These are phyloP conservation scores for Dallia pectoralis DNA, from an alignment of 2,797 vertebrate species.

Conservation along the genomic window DNA sequence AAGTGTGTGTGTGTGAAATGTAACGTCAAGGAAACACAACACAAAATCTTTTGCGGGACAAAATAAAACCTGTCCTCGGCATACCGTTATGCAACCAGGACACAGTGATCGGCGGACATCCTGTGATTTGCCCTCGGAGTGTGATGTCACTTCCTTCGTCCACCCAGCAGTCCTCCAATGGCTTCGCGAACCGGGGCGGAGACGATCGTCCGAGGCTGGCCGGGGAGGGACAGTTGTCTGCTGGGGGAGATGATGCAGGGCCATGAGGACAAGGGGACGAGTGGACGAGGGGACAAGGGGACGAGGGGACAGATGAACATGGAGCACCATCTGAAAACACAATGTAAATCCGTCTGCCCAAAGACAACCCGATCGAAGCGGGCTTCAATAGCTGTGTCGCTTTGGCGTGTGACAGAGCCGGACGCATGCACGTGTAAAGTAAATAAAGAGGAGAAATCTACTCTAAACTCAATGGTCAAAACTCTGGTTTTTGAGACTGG, in stretches of 20 bases:
- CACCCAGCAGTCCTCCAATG: conserved; percentile 64
- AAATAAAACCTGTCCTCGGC: conserved; percentile 16
- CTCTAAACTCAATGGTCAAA: not conserved
- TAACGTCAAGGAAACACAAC: not conserved
- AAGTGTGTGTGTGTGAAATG: not conserved
- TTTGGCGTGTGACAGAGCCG: no score
- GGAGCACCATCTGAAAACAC: not conserved
- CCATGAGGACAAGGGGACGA: not conserved
- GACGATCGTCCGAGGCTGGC: conserved; percentile 28
- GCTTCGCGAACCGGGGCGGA: conserved; percentile 61
- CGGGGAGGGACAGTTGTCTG: not conserved
- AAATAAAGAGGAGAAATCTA: no score
- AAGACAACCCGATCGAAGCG: no score
- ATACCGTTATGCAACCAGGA: conserved; percentile 79
- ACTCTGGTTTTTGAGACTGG: not conserved
- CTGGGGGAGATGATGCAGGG: conserved; percentile 28
- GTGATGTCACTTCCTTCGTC: conserved; percentile 69
- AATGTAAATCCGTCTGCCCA: no score
- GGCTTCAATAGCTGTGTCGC: no score
- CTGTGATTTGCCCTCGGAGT: conserved; percentile 59
- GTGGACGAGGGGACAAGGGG: not conserved
- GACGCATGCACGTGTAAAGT: no score
- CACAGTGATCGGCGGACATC: conserved; percentile 66
- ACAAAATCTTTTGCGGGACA: not conserved
- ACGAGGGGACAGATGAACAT: not conserved